phyloP scores from a whole-genome alignment of 2,113 vertebrate species.

The Polyodon spathula region DNA sequence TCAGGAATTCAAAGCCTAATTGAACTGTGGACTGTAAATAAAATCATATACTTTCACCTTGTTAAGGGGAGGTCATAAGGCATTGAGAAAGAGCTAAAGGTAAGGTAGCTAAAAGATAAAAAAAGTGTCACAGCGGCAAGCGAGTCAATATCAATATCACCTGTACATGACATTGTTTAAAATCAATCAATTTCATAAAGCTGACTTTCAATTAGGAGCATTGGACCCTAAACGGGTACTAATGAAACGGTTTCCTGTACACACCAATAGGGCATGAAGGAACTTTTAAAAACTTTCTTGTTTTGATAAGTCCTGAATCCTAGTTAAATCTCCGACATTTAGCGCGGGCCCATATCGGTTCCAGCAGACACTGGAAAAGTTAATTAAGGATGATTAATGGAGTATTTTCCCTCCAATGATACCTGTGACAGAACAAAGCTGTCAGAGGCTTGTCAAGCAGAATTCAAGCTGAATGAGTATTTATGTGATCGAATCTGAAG shows the following conservation, averaged over 20 bases:
- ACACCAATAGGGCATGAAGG: conserved; percentile 48
- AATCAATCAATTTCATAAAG: conserved; percentile 52
- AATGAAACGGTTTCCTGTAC: conserved; percentile 65
- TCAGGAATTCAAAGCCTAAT: too few species aligned
- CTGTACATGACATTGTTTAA: conserved; percentile 36
- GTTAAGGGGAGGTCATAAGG: background rate
- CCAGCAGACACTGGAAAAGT: conserved; percentile 86
- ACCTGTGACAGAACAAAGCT: conserved; percentile 99
- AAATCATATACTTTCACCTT: too few species aligned
- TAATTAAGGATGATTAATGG: conserved; percentile 99
- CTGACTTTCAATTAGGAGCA: conserved; percentile 48
- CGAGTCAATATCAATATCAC: conserved; percentile 18
- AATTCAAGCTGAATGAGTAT: conserved; percentile 99
- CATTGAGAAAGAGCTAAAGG: conserved; percentile 22
- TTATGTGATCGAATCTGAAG: conserved; percentile 99
- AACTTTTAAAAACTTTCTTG: conserved; percentile 60
- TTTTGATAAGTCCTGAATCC: conserved; percentile 74
- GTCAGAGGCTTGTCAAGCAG: conserved; percentile 94
- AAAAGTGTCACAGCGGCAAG: conserved; percentile 38
- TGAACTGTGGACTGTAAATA: too few species aligned
- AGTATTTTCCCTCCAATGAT: conserved; percentile 93
- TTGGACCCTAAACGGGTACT: conserved; percentile 59
- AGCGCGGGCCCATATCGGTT: conserved; percentile 74
- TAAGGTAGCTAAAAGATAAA: conserved; percentile 47
- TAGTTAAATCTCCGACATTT: conserved; percentile 70